Percentiles rank a stretch among this genome's conserved stretches.
These are phyloP conservation scores for Anodontia alba DNA, from an alignment of 2,888 invertebrate genomes.

Conservation along the genomic window DNA sequence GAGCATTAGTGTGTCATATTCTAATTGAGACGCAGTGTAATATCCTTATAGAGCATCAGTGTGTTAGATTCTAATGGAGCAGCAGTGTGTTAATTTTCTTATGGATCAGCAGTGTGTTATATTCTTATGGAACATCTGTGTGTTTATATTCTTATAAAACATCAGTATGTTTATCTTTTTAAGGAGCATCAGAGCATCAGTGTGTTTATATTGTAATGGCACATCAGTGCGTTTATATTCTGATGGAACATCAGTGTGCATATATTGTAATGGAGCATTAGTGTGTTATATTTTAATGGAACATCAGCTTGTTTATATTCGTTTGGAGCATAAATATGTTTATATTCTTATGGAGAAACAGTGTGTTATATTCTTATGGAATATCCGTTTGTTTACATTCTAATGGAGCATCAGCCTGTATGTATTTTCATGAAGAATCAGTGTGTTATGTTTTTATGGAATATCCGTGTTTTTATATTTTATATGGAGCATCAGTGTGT, in stretches of 20 bases:
- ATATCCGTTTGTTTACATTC: too few relatives aligned
- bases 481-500: background rate
- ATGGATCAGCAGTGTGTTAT: too few relatives aligned
- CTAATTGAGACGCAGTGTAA: background rate
- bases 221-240: background rate
- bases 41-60: too few relatives aligned
- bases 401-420: too few relatives aligned
- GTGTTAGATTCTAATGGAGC: background rate
- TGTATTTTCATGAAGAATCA: too few relatives aligned
- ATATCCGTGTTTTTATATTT: background rate
- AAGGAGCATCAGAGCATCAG: background rate
- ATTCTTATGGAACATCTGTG: too few relatives aligned
- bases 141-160: too few relatives aligned
- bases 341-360: background rate
- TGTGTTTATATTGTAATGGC: background rate
- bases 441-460: too few relatives aligned
- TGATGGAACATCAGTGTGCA: background rate
- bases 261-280: background rate
- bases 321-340: background rate
- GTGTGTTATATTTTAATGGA: background rate
- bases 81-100: background rate
- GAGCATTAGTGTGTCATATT: background rate
- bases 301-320: background rate
- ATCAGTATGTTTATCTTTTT: background rate
- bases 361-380: too few relatives aligned